Base-by-base conservation (phyloP, 2,113 vertebrate genomes). In the Mus spicilegus region DNA sequence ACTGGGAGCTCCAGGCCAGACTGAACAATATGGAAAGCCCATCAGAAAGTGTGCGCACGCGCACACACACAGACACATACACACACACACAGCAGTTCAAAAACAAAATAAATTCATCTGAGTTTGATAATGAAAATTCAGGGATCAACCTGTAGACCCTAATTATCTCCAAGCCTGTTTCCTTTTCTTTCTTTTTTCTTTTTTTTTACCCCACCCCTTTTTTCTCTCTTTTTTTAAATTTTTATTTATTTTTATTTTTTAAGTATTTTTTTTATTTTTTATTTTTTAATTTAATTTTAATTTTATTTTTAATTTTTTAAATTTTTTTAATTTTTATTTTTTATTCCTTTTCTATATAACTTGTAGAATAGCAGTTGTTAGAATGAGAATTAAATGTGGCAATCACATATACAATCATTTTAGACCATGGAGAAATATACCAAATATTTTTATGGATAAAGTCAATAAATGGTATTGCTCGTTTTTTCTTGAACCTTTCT, bases 401-500 rank as follows among this genome's bases (percentile, higher is more conserved):
- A 89, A 70, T 93, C 9, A 87, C 63, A 4, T 36, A 49, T 54
- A 81, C 81, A 93, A 78, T 82, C 56, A 56, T 46, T 81, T 2
- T 87, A 73, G 87, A 11, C 6, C 77, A 14, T 28, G 85, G 42
- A 81, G 14, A 67, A 82, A 86, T 73, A 17, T 58, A 12, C 46
- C 77, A 87, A 56, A 58, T 86, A 81, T 51, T 69, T 86, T 90
- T 95, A 81, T 72, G 42, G 49, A n/a, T 75, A 87, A 56, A 20
- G 33, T 86, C 61, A 90, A 46, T 90, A 49, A 87, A 61, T 94
- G 7, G 13, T 91, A 39, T n/a, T 93, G 7, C 17, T 20, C 16
- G 14, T 85, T 91, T 87, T 51, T 92, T 96, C 20, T 95, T 97
- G 12, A 19, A 81, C 28, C n/a, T 76, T 91, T 26, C 8, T 85